These are phyloP conservation scores for Ariopsis seemanni DNA, from an alignment of 2,113 vertebrate genomes.

Conservation along the genomic window DNA sequence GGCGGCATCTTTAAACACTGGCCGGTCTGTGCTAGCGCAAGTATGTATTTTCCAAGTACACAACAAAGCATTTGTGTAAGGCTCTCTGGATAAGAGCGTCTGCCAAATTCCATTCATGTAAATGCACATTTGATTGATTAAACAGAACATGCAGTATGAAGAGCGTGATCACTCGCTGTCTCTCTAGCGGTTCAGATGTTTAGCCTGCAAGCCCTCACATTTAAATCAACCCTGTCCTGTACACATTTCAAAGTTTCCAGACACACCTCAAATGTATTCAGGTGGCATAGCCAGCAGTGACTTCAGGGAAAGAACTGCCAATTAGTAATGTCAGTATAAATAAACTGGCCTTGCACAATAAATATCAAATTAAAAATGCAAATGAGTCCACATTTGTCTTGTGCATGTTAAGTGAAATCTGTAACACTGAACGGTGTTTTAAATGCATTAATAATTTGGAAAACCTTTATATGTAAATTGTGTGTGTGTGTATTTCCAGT, in stretches of 20 bases:
- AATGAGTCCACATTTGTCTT: constrained; percentile 42
- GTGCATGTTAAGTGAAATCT: constrained; percentile 51
- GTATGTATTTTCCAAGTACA: not conserved
- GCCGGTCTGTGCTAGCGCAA: not conserved
- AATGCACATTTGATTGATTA: constrained; percentile 13
- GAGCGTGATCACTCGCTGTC: not conserved
- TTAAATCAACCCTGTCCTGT: constrained; percentile 26
- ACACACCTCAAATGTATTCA: constrained; percentile 36
- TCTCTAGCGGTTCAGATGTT: constrained; percentile 21
- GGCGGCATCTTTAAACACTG: not conserved
- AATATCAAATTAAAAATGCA: constrained; percentile 60
- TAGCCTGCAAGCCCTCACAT: constrained; percentile 11
- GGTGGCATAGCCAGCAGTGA: constrained; percentile 48
- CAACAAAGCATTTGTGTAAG: not conserved
- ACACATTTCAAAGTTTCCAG: constrained; percentile 40
- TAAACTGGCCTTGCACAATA: constrained; percentile 51
- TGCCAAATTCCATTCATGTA: not conserved
- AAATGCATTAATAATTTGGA: not conserved
- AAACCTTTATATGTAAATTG: not conserved
- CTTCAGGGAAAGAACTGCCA: constrained; percentile 54
- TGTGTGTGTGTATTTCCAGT: too few relatives aligned
- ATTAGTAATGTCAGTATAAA: constrained; percentile 57
- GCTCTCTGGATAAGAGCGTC: not conserved
- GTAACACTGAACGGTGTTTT: not conserved
- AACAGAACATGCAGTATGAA: constrained; percentile 34